Conservation (phyloP, 2,113 vertebrate genomes). For the Seriola rivoliana region DNA sequence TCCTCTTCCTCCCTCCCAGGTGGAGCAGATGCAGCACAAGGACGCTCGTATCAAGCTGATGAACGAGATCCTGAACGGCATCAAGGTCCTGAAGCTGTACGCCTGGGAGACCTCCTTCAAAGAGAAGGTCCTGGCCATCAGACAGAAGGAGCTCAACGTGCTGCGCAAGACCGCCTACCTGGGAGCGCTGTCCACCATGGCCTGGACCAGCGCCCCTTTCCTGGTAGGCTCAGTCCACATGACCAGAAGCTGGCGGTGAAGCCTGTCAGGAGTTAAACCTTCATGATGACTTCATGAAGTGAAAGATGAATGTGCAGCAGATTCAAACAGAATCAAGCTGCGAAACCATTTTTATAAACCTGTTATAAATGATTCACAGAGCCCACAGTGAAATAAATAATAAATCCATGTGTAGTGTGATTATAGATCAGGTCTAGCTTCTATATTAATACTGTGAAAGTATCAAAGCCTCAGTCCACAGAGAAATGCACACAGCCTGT, state of each 20-base stretch:
- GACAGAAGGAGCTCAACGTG: conserved; percentile 89
- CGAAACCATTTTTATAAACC: too few relatives aligned
- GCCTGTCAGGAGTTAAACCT: neutral
- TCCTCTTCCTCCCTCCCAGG: conserved; percentile 75
- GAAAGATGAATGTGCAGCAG: neutral
- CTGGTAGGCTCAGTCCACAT: conserved; percentile 83
- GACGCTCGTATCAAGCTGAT: conserved; percentile 95
- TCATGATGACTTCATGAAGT: too few relatives aligned
- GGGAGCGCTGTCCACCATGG: conserved; percentile 89
- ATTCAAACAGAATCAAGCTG: neutral
- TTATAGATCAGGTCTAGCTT: too few relatives aligned
- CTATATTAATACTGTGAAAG: too few relatives aligned
- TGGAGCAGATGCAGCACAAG: conserved; percentile 93
- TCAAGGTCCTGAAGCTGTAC: conserved; percentile 97
- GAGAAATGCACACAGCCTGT: too few relatives aligned
- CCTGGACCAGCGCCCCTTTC: conserved; percentile 93
- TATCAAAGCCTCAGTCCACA: too few relatives aligned
- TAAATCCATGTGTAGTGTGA: too few relatives aligned
- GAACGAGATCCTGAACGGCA: conserved; percentile 95
- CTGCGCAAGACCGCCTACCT: conserved; percentile 90
- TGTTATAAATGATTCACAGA: too few relatives aligned
- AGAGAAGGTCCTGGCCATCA: conserved; percentile 88
- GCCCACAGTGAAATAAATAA: too few relatives aligned
- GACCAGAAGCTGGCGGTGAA: neutral
- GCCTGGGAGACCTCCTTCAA: conserved; percentile 95